Evolutionary conservation across 1,140 invertebrate species (phyloP).

Genomic region (Pogonus chalceus): DNA sequence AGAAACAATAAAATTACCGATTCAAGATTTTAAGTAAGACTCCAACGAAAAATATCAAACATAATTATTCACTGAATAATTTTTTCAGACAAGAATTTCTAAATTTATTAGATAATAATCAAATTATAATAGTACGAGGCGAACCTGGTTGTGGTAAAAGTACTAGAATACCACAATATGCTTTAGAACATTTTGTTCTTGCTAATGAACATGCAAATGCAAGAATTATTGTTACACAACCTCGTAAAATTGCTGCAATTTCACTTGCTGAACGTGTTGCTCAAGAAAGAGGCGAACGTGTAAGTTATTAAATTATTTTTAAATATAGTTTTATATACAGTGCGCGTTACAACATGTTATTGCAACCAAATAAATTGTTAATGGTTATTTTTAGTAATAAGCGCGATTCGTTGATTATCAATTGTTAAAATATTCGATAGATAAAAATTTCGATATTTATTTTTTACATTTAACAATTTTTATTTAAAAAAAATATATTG

Average conservation of each 20-base stretch:
- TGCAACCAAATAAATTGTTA: too few species aligned
- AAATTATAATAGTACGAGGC: constrained; percentile 69
- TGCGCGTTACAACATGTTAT: too few species aligned
- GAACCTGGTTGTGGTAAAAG: constrained; percentile 88
- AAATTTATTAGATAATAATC: constrained; percentile 25
- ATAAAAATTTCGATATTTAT: too few species aligned
- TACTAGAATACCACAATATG: constrained; percentile 73
- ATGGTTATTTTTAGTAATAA: too few species aligned
- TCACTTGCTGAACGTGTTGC: constrained; percentile 62
- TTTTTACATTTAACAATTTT: too few species aligned
- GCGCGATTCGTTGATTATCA: too few species aligned
- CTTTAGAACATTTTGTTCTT: constrained; percentile 53
- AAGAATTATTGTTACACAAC: constrained; percentile 66
- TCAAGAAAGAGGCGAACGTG: constrained; percentile 49
- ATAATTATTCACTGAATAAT: not conserved
- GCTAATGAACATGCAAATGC: constrained; percentile 37
- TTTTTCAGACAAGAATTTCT: constrained; percentile 27
- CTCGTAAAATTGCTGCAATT: constrained; percentile 64
- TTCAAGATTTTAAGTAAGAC: constrained; percentile 28
- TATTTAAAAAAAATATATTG: too few species aligned
- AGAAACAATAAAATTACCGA: constrained; percentile 27
- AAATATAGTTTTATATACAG: too few species aligned
- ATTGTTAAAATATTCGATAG: too few species aligned
- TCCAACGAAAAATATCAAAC: not conserved
- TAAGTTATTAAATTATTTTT: constrained; percentile 14